A percentile compares a stretch with the other conserved stretches of the same genome.
These are phyloP conservation scores for Drosophila kohkoa DNA, from an alignment of 1,140 invertebrate species.

Conservation along the genomic window DNA sequence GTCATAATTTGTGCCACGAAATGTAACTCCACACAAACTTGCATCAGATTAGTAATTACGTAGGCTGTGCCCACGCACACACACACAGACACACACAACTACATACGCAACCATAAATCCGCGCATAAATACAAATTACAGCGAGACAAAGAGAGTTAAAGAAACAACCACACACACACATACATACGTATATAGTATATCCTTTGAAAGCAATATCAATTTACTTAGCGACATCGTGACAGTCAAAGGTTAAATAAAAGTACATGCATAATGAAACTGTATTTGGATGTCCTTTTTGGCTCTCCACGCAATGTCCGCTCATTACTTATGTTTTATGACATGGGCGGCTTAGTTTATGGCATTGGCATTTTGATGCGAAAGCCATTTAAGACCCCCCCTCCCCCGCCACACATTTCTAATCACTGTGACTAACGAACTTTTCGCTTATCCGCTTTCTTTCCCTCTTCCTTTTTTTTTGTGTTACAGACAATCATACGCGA, in stretches of 20 bases:
- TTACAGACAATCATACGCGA: constrained; percentile 91
- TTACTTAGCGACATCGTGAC: constrained; percentile 48
- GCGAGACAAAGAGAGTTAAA: constrained; percentile 10
- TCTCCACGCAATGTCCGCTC: constrained; percentile 33
- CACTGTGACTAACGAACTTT: constrained; percentile 45
- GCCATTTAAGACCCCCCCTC: constrained; percentile 29
- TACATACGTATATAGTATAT: too few species aligned
- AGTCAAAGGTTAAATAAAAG: constrained; percentile 81
- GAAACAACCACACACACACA: constrained; percentile 21
- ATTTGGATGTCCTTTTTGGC: constrained; percentile 36
- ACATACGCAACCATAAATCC: constrained; percentile 65
- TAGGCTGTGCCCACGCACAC: constrained; percentile 32
- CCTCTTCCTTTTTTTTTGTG: neutral
- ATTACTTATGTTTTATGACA: constrained; percentile 82
- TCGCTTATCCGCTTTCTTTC: too few species aligned
- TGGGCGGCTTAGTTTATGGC: constrained; percentile 55
- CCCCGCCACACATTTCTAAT: constrained; percentile 41
- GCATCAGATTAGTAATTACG: constrained; percentile 78
- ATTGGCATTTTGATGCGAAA: constrained; percentile 44
- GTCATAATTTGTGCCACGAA: constrained; percentile 62
- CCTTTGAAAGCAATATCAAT: constrained; percentile 62
- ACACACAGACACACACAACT: too few species aligned
- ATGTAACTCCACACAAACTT: constrained; percentile 34
- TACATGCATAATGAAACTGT: constrained; percentile 75
- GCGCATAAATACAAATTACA: constrained; percentile 81